Conservation (phyloP, 2,888 invertebrate species). For the Herminia tarsipennalis region DNA sequence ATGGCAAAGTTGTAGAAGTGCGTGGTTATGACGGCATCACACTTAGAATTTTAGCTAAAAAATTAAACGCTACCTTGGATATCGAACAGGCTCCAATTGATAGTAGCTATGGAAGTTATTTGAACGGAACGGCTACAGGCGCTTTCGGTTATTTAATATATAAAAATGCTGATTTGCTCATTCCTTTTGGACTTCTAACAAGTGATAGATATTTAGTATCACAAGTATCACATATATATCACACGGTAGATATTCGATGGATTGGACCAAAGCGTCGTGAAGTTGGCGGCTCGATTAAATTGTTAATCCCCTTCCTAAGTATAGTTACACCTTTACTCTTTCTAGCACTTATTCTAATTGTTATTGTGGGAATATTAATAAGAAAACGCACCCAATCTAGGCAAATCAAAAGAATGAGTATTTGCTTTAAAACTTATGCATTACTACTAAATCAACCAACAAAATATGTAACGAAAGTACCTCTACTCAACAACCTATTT, state of each 20-base stretch:
- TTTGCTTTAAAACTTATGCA: slow-evolving; percentile 49
- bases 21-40: slow-evolving; percentile 55
- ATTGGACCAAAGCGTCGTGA: slow-evolving; percentile 55
- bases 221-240: slow-evolving; percentile 49
- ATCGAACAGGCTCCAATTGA: slow-evolving; percentile 6
- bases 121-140: slow-evolving; percentile 46
- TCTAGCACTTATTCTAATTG: slow-evolving; percentile 41
- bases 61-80: slow-evolving; percentile 54
- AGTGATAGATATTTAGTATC: slow-evolving; percentile 43
- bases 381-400: slow-evolving; percentile 27
- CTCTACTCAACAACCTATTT: slow-evolving; percentile 53
- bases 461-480: slow-evolving; percentile 50
- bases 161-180: slow-evolving; percentile 53
- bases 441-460: slow-evolving; percentile 62
- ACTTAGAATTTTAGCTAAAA: slow-evolving; percentile 42
- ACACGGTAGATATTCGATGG: slow-evolving; percentile 53
- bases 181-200: slow-evolving; percentile 49
- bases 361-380: slow-evolving; percentile 34
- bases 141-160: slow-evolving; percentile 50
- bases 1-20: slow-evolving; percentile 42
- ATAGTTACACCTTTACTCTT: slow-evolving; percentile 47
- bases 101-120: slow-evolving; percentile 40
- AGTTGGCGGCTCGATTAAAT: slow-evolving; percentile 55
- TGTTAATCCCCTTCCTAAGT: slow-evolving; percentile 55
- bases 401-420: slow-evolving; percentile 9